phyloP scores from a whole-genome alignment of 2,888 invertebrate species.

The Aricia artaxerxes region DNA sequence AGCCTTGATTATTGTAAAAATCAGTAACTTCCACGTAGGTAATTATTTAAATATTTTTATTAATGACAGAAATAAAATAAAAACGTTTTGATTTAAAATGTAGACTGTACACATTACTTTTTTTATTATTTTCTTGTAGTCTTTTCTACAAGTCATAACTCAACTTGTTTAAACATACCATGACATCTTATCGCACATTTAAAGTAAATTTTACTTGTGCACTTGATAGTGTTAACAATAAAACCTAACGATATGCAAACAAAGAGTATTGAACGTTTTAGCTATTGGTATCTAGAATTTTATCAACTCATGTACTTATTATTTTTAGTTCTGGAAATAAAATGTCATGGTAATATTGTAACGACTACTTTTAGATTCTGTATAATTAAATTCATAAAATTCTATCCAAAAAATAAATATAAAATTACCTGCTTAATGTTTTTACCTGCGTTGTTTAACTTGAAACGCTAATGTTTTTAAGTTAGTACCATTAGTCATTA shows the following conservation, averaged over 20 bases:
- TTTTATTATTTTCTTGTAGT: too few relatives aligned
- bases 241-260: not conserved
- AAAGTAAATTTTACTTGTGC: not conserved
- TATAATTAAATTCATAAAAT: not conserved
- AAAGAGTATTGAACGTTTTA: not conserved
- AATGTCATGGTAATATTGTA: not conserved
- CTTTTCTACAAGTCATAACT: not conserved
- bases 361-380: not conserved
- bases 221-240: conserved; percentile 13
- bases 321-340: not conserved
- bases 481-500: too few relatives aligned
- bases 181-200: not conserved
- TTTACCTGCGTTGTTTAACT: not conserved
- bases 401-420: not conserved
- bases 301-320: not conserved
- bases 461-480: not conserved
- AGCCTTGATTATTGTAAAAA: not conserved
- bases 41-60: too few relatives aligned
- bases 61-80: too few relatives aligned
- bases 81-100: too few relatives aligned
- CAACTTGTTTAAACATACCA: not conserved
- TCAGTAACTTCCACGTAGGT: too few relatives aligned
- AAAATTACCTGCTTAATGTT: not conserved
- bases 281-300: not conserved
- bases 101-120: too few relatives aligned